Conservation (phyloP, 2,113 vertebrate genomes). For the Malurus elegans region DNA sequence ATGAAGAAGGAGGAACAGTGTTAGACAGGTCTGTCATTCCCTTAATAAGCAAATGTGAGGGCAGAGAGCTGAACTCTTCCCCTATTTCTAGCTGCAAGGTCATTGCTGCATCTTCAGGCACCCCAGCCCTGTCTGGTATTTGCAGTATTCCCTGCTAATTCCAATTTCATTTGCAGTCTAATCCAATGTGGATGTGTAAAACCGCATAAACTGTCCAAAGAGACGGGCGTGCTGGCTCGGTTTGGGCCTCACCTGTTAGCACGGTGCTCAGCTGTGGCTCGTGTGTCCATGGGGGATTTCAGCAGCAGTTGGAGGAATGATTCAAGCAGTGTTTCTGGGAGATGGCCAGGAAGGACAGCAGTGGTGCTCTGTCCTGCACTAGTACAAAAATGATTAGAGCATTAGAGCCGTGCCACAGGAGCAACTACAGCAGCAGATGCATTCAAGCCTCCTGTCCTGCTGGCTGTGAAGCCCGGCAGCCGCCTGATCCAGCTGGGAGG, state of each 20-base stretch:
- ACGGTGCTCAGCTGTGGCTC: neutral
- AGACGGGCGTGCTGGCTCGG: neutral
- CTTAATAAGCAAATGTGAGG: neutral
- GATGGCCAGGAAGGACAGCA: neutral
- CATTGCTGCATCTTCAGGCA: neutral
- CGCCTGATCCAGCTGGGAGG: accelerated
- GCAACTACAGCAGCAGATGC: neutral
- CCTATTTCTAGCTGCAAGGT: conserved; percentile 36
- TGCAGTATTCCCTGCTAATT: conserved; percentile 53
- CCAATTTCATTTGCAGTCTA: conserved; percentile 55
- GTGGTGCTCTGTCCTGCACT: neutral
- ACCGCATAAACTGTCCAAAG: neutral
- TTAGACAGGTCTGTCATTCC: neutral
- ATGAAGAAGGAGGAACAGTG: neutral
- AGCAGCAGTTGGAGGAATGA: neutral
- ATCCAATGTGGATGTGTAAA: conserved; percentile 52
- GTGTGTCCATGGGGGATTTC: neutral
- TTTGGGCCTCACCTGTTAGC: conserved; percentile 30
- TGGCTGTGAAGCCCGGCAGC: neutral
- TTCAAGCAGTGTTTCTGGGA: neutral
- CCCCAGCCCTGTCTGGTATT: neutral
- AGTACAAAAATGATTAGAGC: conserved; percentile 2
- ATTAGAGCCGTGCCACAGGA: neutral
- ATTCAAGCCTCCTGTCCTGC: neutral
- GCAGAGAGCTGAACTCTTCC: neutral